Evolutionary conservation across 2,797 vertebrate genomes (phyloP).

Genomic region (Acrossocheilus wenchowensis): DNA sequence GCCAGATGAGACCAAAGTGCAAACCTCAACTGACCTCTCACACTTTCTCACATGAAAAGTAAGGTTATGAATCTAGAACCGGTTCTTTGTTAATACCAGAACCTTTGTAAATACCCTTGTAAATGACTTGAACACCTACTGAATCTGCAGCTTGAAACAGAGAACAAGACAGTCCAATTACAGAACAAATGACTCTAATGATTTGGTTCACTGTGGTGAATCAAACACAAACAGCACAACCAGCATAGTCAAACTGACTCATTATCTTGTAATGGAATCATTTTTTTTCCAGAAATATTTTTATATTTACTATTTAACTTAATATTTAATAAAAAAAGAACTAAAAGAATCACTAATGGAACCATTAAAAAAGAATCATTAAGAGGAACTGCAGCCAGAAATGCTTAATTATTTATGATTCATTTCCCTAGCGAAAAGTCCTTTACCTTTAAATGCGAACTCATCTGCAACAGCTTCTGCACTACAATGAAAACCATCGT

Average conservation of each 20-base stretch:
- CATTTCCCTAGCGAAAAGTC: conserved; percentile 62
- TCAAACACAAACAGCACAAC: not conserved
- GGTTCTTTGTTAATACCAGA: conserved; percentile 69
- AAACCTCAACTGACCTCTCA: conserved; percentile 42
- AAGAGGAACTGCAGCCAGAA: not conserved
- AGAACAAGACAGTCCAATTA: not conserved
- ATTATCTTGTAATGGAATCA: not conserved
- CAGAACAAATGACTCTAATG: not conserved
- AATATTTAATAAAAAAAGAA: not conserved
- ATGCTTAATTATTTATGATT: not conserved
- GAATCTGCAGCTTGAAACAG: not conserved
- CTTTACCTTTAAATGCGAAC: conserved; percentile 50
- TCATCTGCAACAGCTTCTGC: conserved; percentile 64
- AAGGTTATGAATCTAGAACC: conserved; percentile 74
- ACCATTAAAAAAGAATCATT: not conserved
- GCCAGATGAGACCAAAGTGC: conserved; percentile 57
- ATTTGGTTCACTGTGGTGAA: not conserved
- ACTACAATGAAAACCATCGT: conserved; percentile 77
- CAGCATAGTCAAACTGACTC: not conserved
- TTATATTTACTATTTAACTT: not conserved
- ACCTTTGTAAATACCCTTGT: too few species aligned
- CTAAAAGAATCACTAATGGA: not conserved
- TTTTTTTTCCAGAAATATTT: not conserved
- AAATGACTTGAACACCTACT: not conserved
- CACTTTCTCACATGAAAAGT: conserved; percentile 68